Evolutionary conservation across 64 coral and sea anemone species (phyloP).

Genomic region (Stichodactyla helianthus): DNA sequence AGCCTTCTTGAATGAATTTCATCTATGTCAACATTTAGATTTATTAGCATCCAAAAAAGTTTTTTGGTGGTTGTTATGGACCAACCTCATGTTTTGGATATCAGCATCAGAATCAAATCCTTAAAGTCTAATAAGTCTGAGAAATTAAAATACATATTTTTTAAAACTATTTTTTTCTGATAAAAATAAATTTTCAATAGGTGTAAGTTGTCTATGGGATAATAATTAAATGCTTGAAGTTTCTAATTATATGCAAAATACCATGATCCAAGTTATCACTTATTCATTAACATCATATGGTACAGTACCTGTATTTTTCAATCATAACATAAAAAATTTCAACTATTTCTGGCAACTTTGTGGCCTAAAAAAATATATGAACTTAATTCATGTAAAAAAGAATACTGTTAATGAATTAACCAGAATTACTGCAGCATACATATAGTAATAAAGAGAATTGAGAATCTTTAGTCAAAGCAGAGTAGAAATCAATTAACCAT

Average conservation of each 20-base stretch:
- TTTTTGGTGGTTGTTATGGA: too few relatives aligned
- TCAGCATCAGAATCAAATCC: too few relatives aligned
- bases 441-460: background rate
- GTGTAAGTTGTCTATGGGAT: background rate
- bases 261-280: background rate
- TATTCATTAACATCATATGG: background rate
- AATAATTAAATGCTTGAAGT: background rate
- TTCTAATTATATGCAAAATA: constrained; percentile 13
- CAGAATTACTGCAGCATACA: background rate
- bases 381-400: background rate
- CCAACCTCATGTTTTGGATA: too few relatives aligned
- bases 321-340: background rate
- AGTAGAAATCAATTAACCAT: background rate
- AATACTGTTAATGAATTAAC: background rate
- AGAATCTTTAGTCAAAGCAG: background rate
- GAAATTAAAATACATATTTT: background rate
- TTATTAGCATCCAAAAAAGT: too few relatives aligned
- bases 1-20: too few relatives aligned
- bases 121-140: background rate
- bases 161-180: background rate
- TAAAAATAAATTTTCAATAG: background rate
- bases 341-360: background rate
- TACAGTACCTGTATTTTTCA: background rate
- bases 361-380: background rate
- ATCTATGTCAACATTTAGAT: too few relatives aligned